Evolutionary conservation across 2,113 vertebrate genomes (phyloP).

Genomic region (Oryzias javanicus): DNA sequence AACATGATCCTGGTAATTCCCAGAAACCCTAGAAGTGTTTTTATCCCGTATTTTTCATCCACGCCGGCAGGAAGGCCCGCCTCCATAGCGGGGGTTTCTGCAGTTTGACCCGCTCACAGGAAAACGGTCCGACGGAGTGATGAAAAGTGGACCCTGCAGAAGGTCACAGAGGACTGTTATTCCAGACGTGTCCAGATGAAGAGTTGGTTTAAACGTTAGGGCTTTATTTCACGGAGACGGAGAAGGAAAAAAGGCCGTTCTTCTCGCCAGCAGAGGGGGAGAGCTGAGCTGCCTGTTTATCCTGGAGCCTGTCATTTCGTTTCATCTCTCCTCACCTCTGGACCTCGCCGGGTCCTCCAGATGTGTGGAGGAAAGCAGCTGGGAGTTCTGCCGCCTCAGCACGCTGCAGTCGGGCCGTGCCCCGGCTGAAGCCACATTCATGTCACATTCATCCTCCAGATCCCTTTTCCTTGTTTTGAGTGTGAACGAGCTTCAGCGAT

Average conservation of each 20-base stretch:
- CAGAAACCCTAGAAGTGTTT: slow-evolving; percentile 54
- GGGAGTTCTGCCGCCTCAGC: slow-evolving; percentile 92
- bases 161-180: not conserved
- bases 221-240: slow-evolving; percentile 5
- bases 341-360: slow-evolving; percentile 88
- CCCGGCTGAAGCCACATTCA: slow-evolving; percentile 33
- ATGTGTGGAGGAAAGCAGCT: slow-evolving; percentile 86
- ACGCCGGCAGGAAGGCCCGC: slow-evolving; percentile 20
- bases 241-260: slow-evolving; percentile 1
- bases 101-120: slow-evolving; percentile 20
- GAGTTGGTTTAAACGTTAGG: not conserved
- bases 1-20: slow-evolving; percentile 61
- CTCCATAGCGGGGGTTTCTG: slow-evolving; percentile 6
- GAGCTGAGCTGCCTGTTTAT: slow-evolving; percentile 79
- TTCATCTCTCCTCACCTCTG: slow-evolving; percentile 83
- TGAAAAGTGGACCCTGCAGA: slow-evolving; percentile 17
- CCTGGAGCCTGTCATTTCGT: slow-evolving; percentile 78
- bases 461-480: too few relatives aligned
- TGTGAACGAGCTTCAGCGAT: too few relatives aligned
- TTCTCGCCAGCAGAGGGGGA: slow-evolving; percentile 5
- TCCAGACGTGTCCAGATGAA: not conserved
- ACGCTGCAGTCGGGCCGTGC: slow-evolving; percentile 88
- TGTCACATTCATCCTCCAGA: too few relatives aligned
- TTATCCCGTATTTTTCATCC: slow-evolving; percentile 37
- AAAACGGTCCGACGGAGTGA: slow-evolving; percentile 2